A percentile compares a stretch with the other conserved stretches of the same genome.
phyloP scores from a whole-genome alignment of 2,888 invertebrate species.

The Rambutsinella grinnellia region DNA sequence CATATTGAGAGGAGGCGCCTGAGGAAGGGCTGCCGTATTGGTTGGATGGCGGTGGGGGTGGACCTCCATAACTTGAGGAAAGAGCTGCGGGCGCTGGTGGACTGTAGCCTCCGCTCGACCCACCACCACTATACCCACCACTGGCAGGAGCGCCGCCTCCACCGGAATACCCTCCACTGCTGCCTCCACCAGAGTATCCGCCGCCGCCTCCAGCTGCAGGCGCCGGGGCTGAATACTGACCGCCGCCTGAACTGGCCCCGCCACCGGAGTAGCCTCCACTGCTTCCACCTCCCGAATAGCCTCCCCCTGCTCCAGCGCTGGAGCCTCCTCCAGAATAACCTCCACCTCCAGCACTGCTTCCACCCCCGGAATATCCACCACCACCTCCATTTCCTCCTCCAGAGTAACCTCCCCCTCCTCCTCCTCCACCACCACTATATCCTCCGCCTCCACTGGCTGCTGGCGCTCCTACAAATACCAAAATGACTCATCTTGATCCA shows the following conservation, averaged over 20 bases:
- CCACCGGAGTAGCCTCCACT: conserved; percentile 17
- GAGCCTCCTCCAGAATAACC: conserved; percentile 12
- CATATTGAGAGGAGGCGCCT: conserved; percentile 9
- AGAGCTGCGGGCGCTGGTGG: neutral
- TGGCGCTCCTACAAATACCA: neutral
- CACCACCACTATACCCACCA: conserved; percentile 7
- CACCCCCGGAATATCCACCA: neutral
- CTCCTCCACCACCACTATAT: neutral
- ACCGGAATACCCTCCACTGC: conserved; percentile 15
- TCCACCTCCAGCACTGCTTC: neutral
- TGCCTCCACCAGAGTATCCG: neutral
- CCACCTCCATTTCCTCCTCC: conserved; percentile 13
- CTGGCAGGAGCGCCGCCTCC: too few species aligned
- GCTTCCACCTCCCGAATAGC: neutral
- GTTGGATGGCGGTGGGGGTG: conserved; percentile 7
- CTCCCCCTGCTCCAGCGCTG: too few species aligned
- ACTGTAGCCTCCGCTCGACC: conserved; percentile 13
- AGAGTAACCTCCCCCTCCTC: conserved; percentile 1
- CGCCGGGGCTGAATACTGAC: neutral
- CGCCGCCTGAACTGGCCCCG: too few species aligned
- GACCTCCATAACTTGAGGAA: conserved; percentile 17
- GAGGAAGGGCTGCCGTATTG: neutral
- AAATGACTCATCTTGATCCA: neutral
- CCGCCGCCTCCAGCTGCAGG: too few species aligned
- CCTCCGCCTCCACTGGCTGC: conserved; percentile 17